A percentile compares a stretch with the other conserved stretches of the same genome.
Conservation (phyloP, 2,113 vertebrate species). For the Macaca fascicularis region DNA sequence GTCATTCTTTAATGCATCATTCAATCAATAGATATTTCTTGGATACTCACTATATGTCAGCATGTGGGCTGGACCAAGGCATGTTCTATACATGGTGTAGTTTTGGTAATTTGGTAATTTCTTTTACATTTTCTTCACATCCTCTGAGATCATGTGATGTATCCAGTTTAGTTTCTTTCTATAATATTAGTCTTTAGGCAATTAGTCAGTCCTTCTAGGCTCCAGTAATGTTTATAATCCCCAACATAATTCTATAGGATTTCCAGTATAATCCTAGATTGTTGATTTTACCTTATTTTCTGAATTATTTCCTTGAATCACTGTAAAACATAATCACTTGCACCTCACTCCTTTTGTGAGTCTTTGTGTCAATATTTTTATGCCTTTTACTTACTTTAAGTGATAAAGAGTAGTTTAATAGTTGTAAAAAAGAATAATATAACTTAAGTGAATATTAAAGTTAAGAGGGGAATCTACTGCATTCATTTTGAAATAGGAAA, state of each 20-base stretch:
- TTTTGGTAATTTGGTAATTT: conserved; percentile 6
- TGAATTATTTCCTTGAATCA: not conserved
- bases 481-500: not conserved
- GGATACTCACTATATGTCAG: not conserved
- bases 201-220: not conserved
- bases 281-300: not conserved
- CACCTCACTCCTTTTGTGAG: not conserved
- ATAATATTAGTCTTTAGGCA: not conserved
- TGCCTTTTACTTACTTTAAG: not conserved
- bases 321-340: not conserved
- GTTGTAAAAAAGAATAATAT: not conserved
- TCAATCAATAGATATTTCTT: not conserved
- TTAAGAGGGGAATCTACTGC: not conserved
- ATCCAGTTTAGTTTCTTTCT: not conserved
- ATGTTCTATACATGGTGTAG: not conserved
- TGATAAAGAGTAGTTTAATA: not conserved
- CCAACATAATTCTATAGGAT: not conserved
- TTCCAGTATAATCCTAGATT: not conserved
- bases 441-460: not conserved
- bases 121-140: not conserved
- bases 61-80: not conserved
- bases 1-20: not conserved
- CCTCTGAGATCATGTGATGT: not conserved
- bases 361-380: not conserved
- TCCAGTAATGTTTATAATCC: not conserved